These are phyloP conservation scores for Rhinoderma darwinii DNA, from an alignment of 2,113 vertebrate genomes.

Conservation along the genomic window DNA sequence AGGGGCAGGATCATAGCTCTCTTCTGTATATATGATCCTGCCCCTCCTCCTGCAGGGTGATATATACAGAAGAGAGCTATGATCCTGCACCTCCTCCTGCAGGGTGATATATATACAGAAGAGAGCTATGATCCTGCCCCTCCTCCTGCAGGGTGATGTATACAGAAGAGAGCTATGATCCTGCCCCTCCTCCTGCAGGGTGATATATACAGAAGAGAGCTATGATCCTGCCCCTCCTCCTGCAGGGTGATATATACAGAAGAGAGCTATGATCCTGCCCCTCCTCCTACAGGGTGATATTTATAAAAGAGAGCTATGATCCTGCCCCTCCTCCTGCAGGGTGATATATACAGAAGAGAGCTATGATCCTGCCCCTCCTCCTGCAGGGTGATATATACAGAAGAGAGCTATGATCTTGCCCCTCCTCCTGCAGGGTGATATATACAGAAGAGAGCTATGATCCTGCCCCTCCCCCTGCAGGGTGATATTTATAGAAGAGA, in stretches of 20 bases:
- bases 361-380: not conserved
- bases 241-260: not conserved
- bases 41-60: not conserved
- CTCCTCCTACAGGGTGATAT: slow-evolving; percentile 14
- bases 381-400: slow-evolving; percentile 13
- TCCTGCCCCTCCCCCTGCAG: not conserved
- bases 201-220: no score
- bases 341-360: not conserved
- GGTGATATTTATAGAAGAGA: no score
- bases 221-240: not conserved
- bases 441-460: not conserved
- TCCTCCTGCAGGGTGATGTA: not conserved
- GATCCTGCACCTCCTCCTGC: not conserved
- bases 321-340: not conserved
- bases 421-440: not conserved
- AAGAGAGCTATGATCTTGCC: not conserved
- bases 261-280: not conserved
- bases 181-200: slow-evolving; percentile 2
- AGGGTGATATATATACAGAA: no score
- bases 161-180: not conserved
- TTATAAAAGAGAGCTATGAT: no score
- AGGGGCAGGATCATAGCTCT: no score
- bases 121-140: not conserved
- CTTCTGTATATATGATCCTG: not conserved
- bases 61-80: not conserved